A percentile compares a stretch with the other conserved stretches of the same genome.
Conservation (phyloP, 1,140 invertebrate genomes). For the Drosophila nigrodunni region DNA sequence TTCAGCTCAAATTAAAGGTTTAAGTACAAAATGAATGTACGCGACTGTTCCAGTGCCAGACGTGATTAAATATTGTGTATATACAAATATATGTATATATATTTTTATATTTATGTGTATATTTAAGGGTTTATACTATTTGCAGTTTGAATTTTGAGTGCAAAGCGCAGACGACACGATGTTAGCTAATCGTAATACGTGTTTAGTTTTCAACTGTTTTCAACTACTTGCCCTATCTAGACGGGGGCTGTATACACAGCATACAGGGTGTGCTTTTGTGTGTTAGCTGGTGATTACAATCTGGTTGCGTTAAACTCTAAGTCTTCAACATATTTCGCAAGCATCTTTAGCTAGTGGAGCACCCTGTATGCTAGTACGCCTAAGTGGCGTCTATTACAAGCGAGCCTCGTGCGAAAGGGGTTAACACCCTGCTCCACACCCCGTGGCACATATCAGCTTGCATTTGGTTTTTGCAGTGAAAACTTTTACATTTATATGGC, state of each 20-base stretch:
- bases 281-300: too few species aligned
- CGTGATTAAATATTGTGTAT: slow-evolving; percentile 18
- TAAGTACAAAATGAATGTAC: slow-evolving; percentile 1
- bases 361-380: slow-evolving; percentile 35
- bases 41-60: slow-evolving; percentile 5
- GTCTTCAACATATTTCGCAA: too few species aligned
- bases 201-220: slow-evolving; percentile 26
- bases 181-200: slow-evolving; percentile 23
- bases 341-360: background rate
- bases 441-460: slow-evolving; percentile 56
- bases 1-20: background rate
- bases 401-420: slow-evolving; percentile 42
- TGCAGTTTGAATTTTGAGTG: slow-evolving; percentile 9
- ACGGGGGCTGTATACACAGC: background rate
- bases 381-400: slow-evolving; percentile 53
- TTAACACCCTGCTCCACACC: background rate
- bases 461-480: slow-evolving; percentile 47
- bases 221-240: background rate
- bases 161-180: slow-evolving; percentile 37
- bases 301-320: too few species aligned
- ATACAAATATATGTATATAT: slow-evolving; percentile 4
- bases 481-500: slow-evolving; percentile 42
- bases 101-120: background rate
- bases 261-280: too few species aligned
- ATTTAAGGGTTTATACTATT: slow-evolving; percentile 11